phyloP scores from a whole-genome alignment of 2,888 invertebrate species.

The Agonopterix subpropinquella region DNA sequence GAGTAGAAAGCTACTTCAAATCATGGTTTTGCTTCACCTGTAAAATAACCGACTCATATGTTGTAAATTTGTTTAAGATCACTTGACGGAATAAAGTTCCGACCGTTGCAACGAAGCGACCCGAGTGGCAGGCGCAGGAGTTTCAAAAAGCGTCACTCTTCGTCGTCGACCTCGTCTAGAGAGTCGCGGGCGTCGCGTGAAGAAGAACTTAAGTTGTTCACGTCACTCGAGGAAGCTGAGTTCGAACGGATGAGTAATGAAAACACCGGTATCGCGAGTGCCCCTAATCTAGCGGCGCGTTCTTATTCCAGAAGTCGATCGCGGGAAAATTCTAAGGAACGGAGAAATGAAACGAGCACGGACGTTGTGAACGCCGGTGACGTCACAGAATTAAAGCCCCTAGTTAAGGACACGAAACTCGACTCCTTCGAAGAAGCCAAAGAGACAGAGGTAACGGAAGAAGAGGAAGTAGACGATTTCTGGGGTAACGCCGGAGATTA shows the following conservation, averaged over 20 bases:
- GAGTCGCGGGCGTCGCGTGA: conserved; percentile 78
- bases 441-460: conserved; percentile 57
- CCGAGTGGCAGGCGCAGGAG: conserved; percentile 77
- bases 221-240: conserved; percentile 79
- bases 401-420: conserved; percentile 46
- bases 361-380: conserved; percentile 36
- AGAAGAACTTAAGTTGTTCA: conserved; percentile 79
- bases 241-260: conserved; percentile 53
- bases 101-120: conserved; percentile 77
- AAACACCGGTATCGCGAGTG: conserved; percentile 43
- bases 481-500: conserved; percentile 66
- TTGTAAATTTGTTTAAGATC: conserved; percentile 68
- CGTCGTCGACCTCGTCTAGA: conserved; percentile 76
- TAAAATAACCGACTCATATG: conserved; percentile 60
- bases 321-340: conserved; percentile 52
- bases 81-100: conserved; percentile 79
- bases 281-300: conserved; percentile 68
- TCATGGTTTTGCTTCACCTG: conserved; percentile 38
- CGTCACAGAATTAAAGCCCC: conserved; percentile 25
- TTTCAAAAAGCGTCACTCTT: conserved; percentile 77
- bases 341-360: conserved; percentile 42
- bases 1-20: conserved; percentile 31
- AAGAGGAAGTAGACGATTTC: conserved; percentile 54
- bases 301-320: conserved; percentile 74
- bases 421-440: conserved; percentile 55